Base-by-base conservation (phyloP, 1,140 invertebrate species). In the Megalopta genalis region DNA sequence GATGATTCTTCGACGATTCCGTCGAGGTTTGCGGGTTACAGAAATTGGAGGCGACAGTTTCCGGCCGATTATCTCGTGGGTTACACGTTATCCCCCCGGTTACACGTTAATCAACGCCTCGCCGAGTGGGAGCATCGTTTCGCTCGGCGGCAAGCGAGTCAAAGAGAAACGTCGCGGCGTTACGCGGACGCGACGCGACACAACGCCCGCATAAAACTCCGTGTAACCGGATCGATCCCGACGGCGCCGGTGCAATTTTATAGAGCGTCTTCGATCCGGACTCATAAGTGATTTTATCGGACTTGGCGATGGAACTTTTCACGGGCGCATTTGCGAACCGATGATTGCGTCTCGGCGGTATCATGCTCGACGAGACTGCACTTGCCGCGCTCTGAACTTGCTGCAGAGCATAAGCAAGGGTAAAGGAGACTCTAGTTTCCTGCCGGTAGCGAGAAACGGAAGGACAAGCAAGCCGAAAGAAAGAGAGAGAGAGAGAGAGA, bases 341-440 rank as follows among this genome's bases (percentile, higher is more conserved):
- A 78, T 78, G 76, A 78, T 78, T 72, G 69, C 76, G 64, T 64
- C 76, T n/a, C 60, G 46, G 25, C 25, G 59, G 16, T 66, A 68
- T 75, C 78, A 66, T 62, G 72, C 68, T 80, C 78, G 72, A 74
- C 69, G 52, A 49, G 52, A 23, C 3, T 0, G 8, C 25, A 18
- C 0, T 8, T 10, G 8, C 10, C 10, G 3, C 21, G 10, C 18
- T 10, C 2, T 3, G 14, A 7, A 2, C 59, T 14, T 4, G n/a
- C 14, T 5, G 32, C 12, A n/a, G 57, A 77, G 60, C 66, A 64
- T 64, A 64, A 72, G 68, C 60, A 72, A 52, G 23, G 37, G 39
- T 25, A 42, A 73, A 74, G 49, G 25, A 78, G n/a, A 7, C n/a
- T 21, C 32, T 32, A n/a, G n/a, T n/a, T n/a, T n/a, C n/a, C n/a